Base-by-base conservation (phyloP, 2,888 invertebrate genomes). In the Synanthedon formicaeformis region DNA sequence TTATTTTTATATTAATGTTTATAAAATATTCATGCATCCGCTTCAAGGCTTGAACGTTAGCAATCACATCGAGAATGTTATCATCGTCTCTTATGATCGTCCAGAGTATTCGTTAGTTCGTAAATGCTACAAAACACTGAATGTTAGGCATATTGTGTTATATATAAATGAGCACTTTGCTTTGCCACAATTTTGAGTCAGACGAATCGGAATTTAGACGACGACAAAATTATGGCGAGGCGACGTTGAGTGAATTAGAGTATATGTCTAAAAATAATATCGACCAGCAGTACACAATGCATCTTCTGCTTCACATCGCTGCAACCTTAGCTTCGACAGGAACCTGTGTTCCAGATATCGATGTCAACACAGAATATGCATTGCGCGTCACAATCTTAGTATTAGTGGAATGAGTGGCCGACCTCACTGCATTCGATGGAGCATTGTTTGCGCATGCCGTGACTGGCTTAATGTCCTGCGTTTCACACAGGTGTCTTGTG, bases 321-420 rank as follows among this genome's bases (percentile, higher is more conserved):
- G 65, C 50, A 50, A 51, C 53, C 16, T 50, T 41, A 55, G 62
- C 62, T 62, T 62, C 59, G 59, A 60, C 55, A 62, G 63, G 62
- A 66, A 49, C 66, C 62, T 61, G 61, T 70, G 68, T 75, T 77
- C 62, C 69, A 72, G 73, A 68, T 78, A 65, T 73, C 65, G 67
- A 67, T 59, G 61, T 59, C 57, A 62, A 62, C 73, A 81, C 79
- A 79, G 83, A 81, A 79, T 67, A 77, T 83, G 81, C 79, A 80
- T 83, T 81, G 77, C 74, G 75, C 73, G 76, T 74, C 78, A 81
- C 76, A 67, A 72, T 69, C 66, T 67, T 81, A 84, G 83, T 80
- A 75, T 80, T 86, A 86, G 87, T 84, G 83, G 84, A 85, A 86
- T 87, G 85, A 83, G 85, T 83, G 86, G 76, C 86, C 84, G 85